Conservation (phyloP, 2,113 vertebrate species). For the Petromus typicus region DNA sequence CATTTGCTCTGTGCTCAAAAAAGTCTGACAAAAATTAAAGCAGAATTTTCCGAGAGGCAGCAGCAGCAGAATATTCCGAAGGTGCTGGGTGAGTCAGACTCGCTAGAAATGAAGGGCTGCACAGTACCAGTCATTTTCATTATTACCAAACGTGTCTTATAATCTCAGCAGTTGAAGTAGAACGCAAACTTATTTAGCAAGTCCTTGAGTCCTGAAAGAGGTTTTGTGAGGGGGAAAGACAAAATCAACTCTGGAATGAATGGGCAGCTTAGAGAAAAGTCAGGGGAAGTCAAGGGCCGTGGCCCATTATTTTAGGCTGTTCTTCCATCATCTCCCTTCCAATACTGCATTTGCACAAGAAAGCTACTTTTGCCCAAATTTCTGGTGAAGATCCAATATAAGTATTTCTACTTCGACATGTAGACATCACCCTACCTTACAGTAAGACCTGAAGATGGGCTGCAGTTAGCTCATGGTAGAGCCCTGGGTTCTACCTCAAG, state of each 20-base stretch:
- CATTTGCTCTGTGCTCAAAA: neutral
- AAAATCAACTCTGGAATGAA: neutral
- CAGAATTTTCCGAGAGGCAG: neutral
- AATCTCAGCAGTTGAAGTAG: neutral
- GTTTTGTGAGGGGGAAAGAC: neutral
- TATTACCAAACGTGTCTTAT: neutral
- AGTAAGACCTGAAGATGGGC: neutral
- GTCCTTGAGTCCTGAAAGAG: neutral
- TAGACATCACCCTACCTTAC: neutral
- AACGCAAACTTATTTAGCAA: neutral
- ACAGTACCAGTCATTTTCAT: neutral
- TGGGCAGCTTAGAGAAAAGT: neutral
- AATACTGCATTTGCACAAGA: neutral
- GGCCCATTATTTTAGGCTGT: neutral
- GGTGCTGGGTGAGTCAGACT: neutral
- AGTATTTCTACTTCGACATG: slow-evolving; percentile 2
- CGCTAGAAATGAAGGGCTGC: neutral
- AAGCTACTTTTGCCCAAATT: neutral
- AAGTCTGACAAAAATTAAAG: slow-evolving; percentile 10
- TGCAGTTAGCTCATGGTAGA: neutral
- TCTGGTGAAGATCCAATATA: neutral
- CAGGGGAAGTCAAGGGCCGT: neutral
- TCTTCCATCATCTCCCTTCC: neutral
- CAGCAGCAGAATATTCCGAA: neutral
- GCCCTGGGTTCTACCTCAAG: neutral